Evolutionary conservation across 1,140 invertebrate genomes (phyloP).

Genomic region (Leucophenga varia): DNA sequence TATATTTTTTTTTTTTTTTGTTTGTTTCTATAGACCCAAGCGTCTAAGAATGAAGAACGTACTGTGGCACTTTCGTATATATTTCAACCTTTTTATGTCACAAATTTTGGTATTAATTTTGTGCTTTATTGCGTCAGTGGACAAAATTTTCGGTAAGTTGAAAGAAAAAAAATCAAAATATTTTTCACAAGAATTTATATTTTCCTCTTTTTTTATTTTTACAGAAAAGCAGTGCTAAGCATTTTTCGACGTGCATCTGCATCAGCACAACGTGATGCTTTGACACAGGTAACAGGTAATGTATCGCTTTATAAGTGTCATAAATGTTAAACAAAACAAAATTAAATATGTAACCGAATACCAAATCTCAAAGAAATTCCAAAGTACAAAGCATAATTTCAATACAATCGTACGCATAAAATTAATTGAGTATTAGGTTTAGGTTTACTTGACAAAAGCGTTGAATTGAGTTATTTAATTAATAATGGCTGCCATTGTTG

Average conservation of each 20-base stretch:
- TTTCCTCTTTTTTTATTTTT: neutral
- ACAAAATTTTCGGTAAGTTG: conserved; percentile 71
- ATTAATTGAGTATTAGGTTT: too few relatives aligned
- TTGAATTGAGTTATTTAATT: too few relatives aligned
- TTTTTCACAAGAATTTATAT: neutral
- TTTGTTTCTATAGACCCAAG: conserved; percentile 34
- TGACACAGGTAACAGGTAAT: conserved; percentile 59
- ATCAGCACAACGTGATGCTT: conserved; percentile 48
- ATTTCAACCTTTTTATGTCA: conserved; percentile 66
- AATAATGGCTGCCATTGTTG: too few relatives aligned
- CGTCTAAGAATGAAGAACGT: conserved; percentile 29
- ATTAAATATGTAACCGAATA: too few relatives aligned
- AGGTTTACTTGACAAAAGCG: too few relatives aligned
- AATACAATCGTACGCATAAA: too few relatives aligned
- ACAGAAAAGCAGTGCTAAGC: conserved; percentile 48
- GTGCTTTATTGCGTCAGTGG: conserved; percentile 81
- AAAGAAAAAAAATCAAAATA: neutral
- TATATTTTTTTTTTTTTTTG: conserved; percentile 3
- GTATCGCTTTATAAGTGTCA: too few relatives aligned
- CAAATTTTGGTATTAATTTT: conserved; percentile 85
- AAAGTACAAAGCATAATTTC: too few relatives aligned
- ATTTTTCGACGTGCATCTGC: conserved; percentile 47
- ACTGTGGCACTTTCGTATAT: conserved; percentile 51
- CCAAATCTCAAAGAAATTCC: too few relatives aligned
- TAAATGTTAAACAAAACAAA: too few relatives aligned